Base-by-base conservation (phyloP, 2,888 invertebrate genomes). In the Chrysolina americana region DNA sequence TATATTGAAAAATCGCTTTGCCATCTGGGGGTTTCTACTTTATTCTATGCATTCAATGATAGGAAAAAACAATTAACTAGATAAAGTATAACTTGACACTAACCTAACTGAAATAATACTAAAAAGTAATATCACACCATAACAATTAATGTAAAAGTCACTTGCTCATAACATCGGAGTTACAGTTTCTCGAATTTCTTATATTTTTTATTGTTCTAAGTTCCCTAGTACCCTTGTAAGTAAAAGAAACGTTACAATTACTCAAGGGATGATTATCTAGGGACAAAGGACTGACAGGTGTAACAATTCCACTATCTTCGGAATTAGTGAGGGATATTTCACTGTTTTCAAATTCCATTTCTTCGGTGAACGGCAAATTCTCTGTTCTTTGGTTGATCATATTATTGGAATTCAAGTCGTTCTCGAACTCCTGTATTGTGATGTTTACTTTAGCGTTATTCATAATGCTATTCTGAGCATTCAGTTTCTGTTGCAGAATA, bases 181-280 rank as follows among this genome's bases (percentile, higher is more conserved):
- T 85, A 59, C 84, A 85, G 77, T 85, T 84, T 69, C 68, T 81
- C 47, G 80, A 72, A 53, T 83, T 81, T 73, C 81, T 82, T 15
- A 85, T 73, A 73, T 83, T 85, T 76, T 92, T 90, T 36, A 95
- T 92, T 69, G 93, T 93, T 85, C 95, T 95, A 75, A 96, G 87
- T 85, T 95, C 94, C 0, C 94, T 94, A 0, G 94, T 94, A 8
- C 95, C 95, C 81, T 94, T 94, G 83, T 93, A 96, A 77, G 93
- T 94, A 63, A 95, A 94, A 83, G 93, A 94, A 0, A 95, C 94
- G 84, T 95, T 95, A 74, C 93, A 93, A 82, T 94, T 93, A 79
- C 95, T 94, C 4, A 96, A 84, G 0, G 96, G 96, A 88, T 95
- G 95, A 21, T 74, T 76, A 17, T 78, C 83, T 6, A 69, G 68